Conservation (phyloP, 2,888 invertebrate species). For the Sesia bembeciformis region DNA sequence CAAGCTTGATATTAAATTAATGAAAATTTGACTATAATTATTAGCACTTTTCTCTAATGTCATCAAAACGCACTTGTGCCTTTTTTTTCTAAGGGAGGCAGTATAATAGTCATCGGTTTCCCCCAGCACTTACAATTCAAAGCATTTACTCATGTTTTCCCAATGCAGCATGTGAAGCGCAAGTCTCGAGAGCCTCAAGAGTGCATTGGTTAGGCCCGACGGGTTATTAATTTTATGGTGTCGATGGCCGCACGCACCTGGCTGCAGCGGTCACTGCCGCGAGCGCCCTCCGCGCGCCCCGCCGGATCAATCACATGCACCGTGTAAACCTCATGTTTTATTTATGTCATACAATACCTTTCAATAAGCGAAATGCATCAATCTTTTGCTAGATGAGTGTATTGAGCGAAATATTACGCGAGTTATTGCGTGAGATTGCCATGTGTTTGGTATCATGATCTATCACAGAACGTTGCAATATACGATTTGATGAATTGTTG, state of each 20-base stretch:
- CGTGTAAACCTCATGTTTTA: background rate
- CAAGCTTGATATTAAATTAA: background rate
- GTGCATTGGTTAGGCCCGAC: constrained; percentile 66
- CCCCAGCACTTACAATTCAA: too few relatives aligned
- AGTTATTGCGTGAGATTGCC: too few relatives aligned
- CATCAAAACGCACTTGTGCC: too few relatives aligned
- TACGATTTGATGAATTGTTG: too few relatives aligned
- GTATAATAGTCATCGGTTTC: background rate
- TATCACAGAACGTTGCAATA: too few relatives aligned
- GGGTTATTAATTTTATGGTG: constrained; percentile 74
- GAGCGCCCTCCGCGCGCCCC: constrained; percentile 21
- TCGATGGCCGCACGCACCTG: constrained; percentile 72
- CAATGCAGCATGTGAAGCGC: constrained; percentile 32
- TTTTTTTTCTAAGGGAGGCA: background rate
- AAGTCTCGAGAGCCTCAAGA: constrained; percentile 15
- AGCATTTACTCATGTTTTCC: background rate
- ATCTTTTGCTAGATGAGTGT: too few relatives aligned
- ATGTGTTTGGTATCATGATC: too few relatives aligned
- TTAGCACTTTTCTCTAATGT: too few relatives aligned
- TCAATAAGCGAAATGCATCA: background rate
- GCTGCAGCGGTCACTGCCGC: constrained; percentile 66
- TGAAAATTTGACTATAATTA: too few relatives aligned
- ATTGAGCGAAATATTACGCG: too few relatives aligned
- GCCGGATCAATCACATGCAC: constrained; percentile 53
- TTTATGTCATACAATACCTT: background rate